Conservation (phyloP, 2,797 vertebrate species). For the Melanotaenia nigrans region DNA sequence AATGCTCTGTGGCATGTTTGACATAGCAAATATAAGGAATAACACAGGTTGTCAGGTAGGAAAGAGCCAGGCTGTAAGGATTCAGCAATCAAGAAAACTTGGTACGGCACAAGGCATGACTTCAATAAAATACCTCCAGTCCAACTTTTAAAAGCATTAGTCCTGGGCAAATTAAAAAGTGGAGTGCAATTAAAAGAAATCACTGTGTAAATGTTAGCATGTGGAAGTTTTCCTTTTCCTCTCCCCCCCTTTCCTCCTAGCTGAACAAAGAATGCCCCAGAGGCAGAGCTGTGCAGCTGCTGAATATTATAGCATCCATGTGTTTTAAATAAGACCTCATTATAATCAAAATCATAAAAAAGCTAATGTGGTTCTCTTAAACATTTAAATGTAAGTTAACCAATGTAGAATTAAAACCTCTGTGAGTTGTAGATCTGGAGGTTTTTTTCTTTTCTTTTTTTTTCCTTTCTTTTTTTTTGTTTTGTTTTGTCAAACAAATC, state of each 20-base stretch:
- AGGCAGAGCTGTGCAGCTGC: constrained; percentile 83
- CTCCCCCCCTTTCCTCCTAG: constrained; percentile 62
- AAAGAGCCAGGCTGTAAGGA: constrained; percentile 71
- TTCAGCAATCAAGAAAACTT: constrained; percentile 76
- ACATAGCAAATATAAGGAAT: constrained; percentile 72
- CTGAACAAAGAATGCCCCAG: constrained; percentile 83
- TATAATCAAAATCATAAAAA: constrained; percentile 90
- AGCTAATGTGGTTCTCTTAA: constrained; percentile 82
- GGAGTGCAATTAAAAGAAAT: constrained; percentile 89
- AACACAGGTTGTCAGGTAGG: constrained; percentile 81
- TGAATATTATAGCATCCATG: constrained; percentile 86
- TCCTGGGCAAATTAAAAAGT: constrained; percentile 89
- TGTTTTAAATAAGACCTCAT: constrained; percentile 87
- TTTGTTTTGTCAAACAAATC: constrained; percentile 61
- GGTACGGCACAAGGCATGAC: constrained; percentile 79
- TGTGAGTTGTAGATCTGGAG: constrained; percentile 26
- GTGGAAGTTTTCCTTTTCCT: constrained; percentile 85
- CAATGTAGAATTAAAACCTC: constrained; percentile 73
- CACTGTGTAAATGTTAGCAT: constrained; percentile 91
- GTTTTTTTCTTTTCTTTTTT: too few species aligned
- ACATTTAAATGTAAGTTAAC: constrained; percentile 81
- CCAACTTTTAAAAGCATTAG: constrained; percentile 87
- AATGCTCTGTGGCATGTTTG: constrained; percentile 81
- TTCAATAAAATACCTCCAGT: constrained; percentile 86
- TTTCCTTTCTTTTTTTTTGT: constrained; percentile 18